Evolutionary conservation across 2,797 vertebrate genomes (phyloP).

Genomic region (Toxotes lorentzi): DNA sequence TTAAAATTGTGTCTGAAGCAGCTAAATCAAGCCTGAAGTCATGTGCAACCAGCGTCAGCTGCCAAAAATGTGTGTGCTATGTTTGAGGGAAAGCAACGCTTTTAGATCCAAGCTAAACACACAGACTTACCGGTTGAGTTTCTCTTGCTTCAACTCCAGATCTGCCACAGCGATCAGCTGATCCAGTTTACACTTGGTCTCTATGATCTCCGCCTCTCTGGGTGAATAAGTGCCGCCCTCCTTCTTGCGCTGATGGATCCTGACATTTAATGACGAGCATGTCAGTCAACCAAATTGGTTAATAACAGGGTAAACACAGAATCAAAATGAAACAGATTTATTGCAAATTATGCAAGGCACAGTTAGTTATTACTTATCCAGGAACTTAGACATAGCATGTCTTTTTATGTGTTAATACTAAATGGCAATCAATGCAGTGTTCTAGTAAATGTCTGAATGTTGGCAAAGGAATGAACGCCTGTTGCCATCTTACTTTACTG

Average conservation of each 20-base stretch:
- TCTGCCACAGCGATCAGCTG: slow-evolving; percentile 97
- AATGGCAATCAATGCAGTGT: slow-evolving; percentile 2
- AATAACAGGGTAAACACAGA: background rate
- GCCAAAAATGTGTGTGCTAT: slow-evolving; percentile 23
- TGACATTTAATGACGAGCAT: slow-evolving; percentile 60
- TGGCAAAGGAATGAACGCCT: slow-evolving; percentile 13
- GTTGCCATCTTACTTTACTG: slow-evolving; percentile 89
- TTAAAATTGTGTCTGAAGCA: slow-evolving; percentile 56
- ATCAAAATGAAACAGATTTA: background rate
- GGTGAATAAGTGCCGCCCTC: slow-evolving; percentile 98
- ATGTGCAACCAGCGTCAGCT: slow-evolving; percentile 12
- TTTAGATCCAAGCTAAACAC: slow-evolving; percentile 46
- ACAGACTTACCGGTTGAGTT: slow-evolving; percentile 92
- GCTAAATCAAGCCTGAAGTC: slow-evolving; percentile 53
- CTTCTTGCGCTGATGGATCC: slow-evolving; percentile 95
- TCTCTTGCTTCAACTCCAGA: slow-evolving; percentile 97
- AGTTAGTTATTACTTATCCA: background rate
- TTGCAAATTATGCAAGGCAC: background rate
- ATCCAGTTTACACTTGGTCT: slow-evolving; percentile 98
- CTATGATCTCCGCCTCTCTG: slow-evolving; percentile 95
- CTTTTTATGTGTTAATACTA: background rate
- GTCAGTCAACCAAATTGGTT: slow-evolving; percentile 30
- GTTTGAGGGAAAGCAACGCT: background rate
- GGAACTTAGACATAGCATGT: background rate
- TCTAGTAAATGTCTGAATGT: slow-evolving; percentile 1